Conservation (phyloP, 2,797 vertebrate genomes). For the Gymnopithys bicolor region DNA sequence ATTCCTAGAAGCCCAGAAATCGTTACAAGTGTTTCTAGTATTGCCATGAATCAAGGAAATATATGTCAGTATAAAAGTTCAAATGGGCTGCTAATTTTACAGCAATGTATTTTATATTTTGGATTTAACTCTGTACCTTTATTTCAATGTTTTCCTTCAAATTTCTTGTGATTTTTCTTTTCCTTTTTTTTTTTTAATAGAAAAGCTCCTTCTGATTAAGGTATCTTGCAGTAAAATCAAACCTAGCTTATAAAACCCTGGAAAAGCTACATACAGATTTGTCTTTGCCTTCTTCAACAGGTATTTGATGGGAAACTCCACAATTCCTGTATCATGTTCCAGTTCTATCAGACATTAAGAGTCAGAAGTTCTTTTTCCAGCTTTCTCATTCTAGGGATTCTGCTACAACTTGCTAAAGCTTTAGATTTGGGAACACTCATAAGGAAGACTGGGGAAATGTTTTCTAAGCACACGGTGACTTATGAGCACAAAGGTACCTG, state of each 20-base stretch:
- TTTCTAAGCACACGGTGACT: not conserved
- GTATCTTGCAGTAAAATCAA: not conserved
- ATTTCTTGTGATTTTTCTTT: not conserved
- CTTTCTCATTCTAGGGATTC: not conserved
- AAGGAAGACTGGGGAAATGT: not conserved
- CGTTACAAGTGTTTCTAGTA: not conserved
- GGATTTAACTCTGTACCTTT: not conserved
- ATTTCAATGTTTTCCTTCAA: not conserved
- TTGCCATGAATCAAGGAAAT: not conserved
- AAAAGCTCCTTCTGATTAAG: not conserved
- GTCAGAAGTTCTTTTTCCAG: not conserved
- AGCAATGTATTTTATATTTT: not conserved
- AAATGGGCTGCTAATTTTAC: not conserved
- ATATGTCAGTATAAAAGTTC: not conserved
- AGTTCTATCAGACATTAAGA: not conserved
- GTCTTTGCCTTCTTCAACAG: not conserved
- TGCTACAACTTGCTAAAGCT: not conserved
- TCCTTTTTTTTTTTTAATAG: not conserved
- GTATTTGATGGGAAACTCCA: not conserved
- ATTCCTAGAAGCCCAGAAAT: constrained; percentile 30
- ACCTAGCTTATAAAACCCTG: not conserved
- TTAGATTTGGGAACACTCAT: not conserved
- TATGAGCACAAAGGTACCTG: not conserved
- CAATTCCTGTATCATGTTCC: not conserved
- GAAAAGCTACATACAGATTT: not conserved